Evolutionary conservation across 1,140 invertebrate species (phyloP), one percentile per base, ranked within the genome.

Genomic region (Orius insidiosus): DNA sequence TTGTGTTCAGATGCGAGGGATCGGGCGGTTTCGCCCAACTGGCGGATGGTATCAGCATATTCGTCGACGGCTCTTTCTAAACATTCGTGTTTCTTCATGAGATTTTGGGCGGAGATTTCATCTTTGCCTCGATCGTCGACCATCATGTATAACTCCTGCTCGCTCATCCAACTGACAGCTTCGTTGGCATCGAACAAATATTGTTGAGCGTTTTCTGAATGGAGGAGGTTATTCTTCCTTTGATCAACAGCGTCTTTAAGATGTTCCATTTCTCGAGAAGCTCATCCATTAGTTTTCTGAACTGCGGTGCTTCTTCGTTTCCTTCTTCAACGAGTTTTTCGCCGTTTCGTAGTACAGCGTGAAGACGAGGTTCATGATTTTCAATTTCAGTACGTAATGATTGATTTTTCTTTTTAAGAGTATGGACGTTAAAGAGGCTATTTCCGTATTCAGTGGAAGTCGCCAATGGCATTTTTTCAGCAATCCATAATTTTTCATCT

Each of bases 71-170:
- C 93, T 56, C 84, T 80, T 60, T 98, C 95, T 45, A 98, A 64
- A 13, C 80, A 82, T 61, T 96, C 89, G 63, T 99, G 95, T 63
- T 98, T 98, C 74, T 98, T 98, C 78, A 97, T 95, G 32, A 98
- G 69, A 62, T 98, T 98, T 62, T 96, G 87, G 0, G 94, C 92
- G 5, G 89, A 95, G 45, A 96, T 94, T 67, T 98, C 94, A 66
- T 99, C 95, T 67, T 98, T 98, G 48, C 95, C 94, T 42, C 94
- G 72, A 62, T 99, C 95, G 59, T 98, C 95, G 2, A 94, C 89
- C 93, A 99, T 98, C 92, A 99, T 97, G 69, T 96, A 97, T 32
- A 98, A 61, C 62, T 98, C 94, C 62, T 98, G 95, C 65, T 99
- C 96, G 62, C 90, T 94, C 95, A 99, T 98, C 95, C 96, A 99